Evolutionary conservation across 2,888 invertebrate genomes (phyloP), one percentile per base, ranked within the genome.

Genomic region (Protonemura montana): DNA sequence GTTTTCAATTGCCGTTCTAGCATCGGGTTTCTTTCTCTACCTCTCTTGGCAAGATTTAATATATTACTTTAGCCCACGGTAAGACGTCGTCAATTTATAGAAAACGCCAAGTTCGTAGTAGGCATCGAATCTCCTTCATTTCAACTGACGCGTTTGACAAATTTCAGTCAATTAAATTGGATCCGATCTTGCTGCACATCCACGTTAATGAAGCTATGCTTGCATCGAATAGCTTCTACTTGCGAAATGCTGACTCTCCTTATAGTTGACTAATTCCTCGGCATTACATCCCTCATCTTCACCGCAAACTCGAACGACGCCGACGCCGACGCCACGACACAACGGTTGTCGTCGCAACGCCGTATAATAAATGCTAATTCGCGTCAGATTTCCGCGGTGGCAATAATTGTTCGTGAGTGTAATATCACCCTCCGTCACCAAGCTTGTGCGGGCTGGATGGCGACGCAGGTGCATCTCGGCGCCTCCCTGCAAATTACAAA

Each of bases 351-450:
- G 26, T 78, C 78, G 27, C 81, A 28, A 29, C 27, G 28, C 6
- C 81, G 2, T 13, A 27, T 29, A 28, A 30, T 29, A 30, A 81
- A 81, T 81, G 81, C n/a, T 81, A 81, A 81, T 81, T 81, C 30
- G 7, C 81, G 81, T n/a, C n/a, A 13, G 29, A 81, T 81, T 21
- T 59, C 30, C 30, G 27, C 81, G 30, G 7, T 30, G 2, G 30
- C 28, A 30, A 81, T 81, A 81, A 81, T 81, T 81, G 81, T 81
- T 81, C 81, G 28, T 81, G 28, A 28, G 30, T 30, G 30, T 81
- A 81, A 81, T 81, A 28, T 29, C 30, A 16, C 81, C 28, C 81
- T 27, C 5, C 59, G 59, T 21, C 59, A 21, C 16, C 59, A 13
- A 41, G 21, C 81, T 2, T n/a, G 81, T 81, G 28, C n/a, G 81